phyloP scores from a whole-genome alignment of 2,113 vertebrate species.

The zebrafish (Danio rerio) region GRCz12tu NC_133192.1:44596001-44596500 shows the following conservation, averaged over 20 bases:
- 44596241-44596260: conserved; percentile 84
- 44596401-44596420: no score
- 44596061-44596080: background rate
- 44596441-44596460: background rate
- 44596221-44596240: conserved; percentile 79
- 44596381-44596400: no score
- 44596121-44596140: conserved; percentile 57
- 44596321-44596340: conserved; percentile 47
- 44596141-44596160: conserved; percentile 53
- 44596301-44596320: conserved; percentile 68
- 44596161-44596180: background rate
- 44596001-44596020: no score
- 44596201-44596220: conserved; percentile 72
- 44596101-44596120: conserved; percentile 54
- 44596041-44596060: conserved; percentile 1
- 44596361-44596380: no score
- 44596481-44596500: background rate
- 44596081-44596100: conserved; percentile 30
- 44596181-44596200: background rate
- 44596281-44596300: conserved; percentile 73
- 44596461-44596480: background rate
- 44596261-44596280: conserved; percentile 78
- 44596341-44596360: background rate
- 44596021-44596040: no score
- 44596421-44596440: no score